phyloP scores from a whole-genome alignment of 2,797 vertebrate species.

The Chaetodon trifasciatus region DNA sequence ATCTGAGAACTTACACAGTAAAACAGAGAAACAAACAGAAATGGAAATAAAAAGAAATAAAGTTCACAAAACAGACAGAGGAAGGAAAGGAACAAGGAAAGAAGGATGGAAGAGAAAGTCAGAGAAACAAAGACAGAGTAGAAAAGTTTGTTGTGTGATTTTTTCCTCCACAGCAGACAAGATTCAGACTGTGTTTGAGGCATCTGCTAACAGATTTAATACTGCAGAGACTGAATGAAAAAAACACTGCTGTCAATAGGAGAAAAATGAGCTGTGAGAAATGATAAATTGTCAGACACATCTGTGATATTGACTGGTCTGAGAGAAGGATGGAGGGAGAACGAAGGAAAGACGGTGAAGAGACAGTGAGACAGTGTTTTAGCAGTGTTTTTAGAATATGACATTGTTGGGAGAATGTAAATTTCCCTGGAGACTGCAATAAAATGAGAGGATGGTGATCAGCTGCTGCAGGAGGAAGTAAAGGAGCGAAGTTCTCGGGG shows the following conservation, averaged over 20 bases:
- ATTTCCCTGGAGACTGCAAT: not conserved
- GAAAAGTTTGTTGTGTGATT: slow-evolving; percentile 1
- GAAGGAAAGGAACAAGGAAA: not conserved
- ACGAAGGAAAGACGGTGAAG: slow-evolving; percentile 26
- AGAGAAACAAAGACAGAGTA: not conserved
- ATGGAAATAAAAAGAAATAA: no score
- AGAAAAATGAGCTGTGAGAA: slow-evolving; percentile 69
- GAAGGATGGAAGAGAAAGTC: not conserved
- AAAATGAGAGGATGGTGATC: not conserved
- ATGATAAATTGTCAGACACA: slow-evolving; percentile 70
- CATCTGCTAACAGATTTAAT: slow-evolving; percentile 52
- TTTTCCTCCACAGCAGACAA: slow-evolving; percentile 8
- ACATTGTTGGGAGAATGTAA: not conserved
- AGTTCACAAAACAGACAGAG: not conserved
- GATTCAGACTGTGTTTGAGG: slow-evolving; percentile 25
- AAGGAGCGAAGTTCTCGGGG: not conserved
- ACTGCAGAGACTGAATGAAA: slow-evolving; percentile 49
- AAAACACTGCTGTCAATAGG: slow-evolving; percentile 59
- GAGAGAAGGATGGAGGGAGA: slow-evolving; percentile 47
- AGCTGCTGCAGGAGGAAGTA: not conserved
- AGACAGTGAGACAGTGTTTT: not conserved
- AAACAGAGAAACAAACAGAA: no score
- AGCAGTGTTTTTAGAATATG: not conserved
- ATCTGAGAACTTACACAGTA: no score
- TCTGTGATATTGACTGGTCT: slow-evolving; percentile 67